Conservation (phyloP, 2,888 invertebrate genomes). For the Neoitamus cyanurus region DNA sequence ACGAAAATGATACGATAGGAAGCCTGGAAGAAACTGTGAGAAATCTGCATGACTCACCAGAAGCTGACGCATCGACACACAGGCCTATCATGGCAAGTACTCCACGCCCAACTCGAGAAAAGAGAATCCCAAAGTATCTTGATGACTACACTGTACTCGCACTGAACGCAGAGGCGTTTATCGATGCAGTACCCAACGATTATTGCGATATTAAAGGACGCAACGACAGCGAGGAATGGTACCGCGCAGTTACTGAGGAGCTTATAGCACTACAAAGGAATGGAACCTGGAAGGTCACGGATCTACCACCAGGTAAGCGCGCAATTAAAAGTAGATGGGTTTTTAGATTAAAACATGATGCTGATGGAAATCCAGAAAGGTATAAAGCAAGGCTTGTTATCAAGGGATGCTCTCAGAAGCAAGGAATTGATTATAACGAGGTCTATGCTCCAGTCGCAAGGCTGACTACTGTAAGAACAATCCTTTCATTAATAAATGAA, state of each 20-base stretch:
- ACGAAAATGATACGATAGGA: not conserved
- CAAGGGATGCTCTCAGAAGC: slow-evolving; percentile 7
- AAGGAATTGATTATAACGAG: slow-evolving; percentile 35
- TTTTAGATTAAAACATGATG: not conserved
- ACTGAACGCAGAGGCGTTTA: slow-evolving; percentile 30
- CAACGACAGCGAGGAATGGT: slow-evolving; percentile 7
- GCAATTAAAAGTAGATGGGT: slow-evolving; percentile 9
- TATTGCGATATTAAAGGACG: not conserved
- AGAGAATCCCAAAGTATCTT: slow-evolving; percentile 19
- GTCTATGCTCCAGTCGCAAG: slow-evolving; percentile 45
- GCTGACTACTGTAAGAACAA: slow-evolving; percentile 43
- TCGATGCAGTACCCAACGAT: slow-evolving; percentile 35
- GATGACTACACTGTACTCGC: slow-evolving; percentile 38
- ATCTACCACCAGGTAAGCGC: slow-evolving; percentile 28
- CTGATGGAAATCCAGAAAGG: not conserved
- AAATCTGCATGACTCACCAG: not conserved
- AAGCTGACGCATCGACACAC: not conserved
- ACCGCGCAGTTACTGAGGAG: slow-evolving; percentile 19
- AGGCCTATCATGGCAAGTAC: not conserved
- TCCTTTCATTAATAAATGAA: slow-evolving; percentile 2
- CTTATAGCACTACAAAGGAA: slow-evolving; percentile 8
- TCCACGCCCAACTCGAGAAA: not conserved
- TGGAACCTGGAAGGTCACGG: slow-evolving; percentile 14
- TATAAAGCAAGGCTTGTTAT: slow-evolving; percentile 42
- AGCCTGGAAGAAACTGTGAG: not conserved